These are phyloP conservation scores for Antennarius maculatus DNA, from an alignment of 2,797 vertebrate genomes.

Conservation along the genomic window DNA sequence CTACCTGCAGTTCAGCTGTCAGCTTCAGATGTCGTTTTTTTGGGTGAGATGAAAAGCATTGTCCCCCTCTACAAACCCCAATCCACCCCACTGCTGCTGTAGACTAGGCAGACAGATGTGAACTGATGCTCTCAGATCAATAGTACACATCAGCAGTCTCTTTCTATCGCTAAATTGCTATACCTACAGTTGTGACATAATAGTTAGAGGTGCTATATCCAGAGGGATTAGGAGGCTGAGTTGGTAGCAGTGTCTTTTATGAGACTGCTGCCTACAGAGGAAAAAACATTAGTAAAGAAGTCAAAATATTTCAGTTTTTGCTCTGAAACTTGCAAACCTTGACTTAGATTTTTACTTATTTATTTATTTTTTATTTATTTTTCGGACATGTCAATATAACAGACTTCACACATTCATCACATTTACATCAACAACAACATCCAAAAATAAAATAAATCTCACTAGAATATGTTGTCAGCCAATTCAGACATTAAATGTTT, in stretches of 20 bases:
- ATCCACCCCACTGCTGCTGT: constrained; percentile 4
- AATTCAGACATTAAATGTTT: no score
- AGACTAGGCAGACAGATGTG: constrained; percentile 44
- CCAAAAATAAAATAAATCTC: no score
- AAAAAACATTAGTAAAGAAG: constrained; percentile 24
- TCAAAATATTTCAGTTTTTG: constrained; percentile 15
- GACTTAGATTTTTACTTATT: no score
- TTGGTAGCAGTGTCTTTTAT: constrained; percentile 25
- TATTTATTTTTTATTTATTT: no score
- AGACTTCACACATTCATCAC: no score
- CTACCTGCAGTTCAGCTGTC: constrained; percentile 60
- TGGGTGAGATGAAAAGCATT: constrained; percentile 25
- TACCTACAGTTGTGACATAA: constrained; percentile 27
- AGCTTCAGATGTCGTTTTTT: constrained; percentile 57
- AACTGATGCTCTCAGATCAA: constrained; percentile 63
- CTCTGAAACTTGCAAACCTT: constrained; percentile 19
- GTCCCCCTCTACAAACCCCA: neutral
- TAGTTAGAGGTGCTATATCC: constrained; percentile 38
- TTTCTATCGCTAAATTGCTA: constrained; percentile 58
- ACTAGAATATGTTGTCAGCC: no score
- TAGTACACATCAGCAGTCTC: constrained; percentile 36
- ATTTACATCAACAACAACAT: no score
- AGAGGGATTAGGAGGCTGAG: constrained; percentile 23
- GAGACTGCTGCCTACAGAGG: constrained; percentile 15
- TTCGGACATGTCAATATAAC: no score